Conservation (phyloP, 2,113 vertebrate genomes). For the Antigone vipio region DNA sequence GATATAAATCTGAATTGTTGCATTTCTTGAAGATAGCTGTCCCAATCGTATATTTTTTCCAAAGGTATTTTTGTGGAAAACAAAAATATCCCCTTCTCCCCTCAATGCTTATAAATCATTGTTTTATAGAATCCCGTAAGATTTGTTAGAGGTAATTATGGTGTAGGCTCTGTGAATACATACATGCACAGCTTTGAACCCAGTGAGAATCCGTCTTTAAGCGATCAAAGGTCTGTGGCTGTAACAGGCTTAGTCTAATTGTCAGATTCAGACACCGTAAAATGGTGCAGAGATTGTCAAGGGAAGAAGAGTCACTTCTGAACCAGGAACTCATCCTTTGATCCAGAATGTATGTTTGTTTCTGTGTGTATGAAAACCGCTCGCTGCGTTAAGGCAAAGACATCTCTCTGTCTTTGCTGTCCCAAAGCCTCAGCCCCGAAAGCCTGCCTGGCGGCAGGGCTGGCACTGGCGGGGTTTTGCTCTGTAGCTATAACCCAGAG, state of each 20-base stretch:
- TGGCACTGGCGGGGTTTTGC: not conserved
- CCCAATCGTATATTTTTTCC: rapidly evolving
- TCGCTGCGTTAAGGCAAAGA: not conserved
- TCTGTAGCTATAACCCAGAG: not conserved
- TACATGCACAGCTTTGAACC: not conserved
- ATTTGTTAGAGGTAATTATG: not conserved
- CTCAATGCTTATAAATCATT: not conserved
- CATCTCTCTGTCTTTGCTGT: too few species aligned
- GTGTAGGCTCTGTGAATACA: not conserved
- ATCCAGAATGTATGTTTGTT: not conserved
- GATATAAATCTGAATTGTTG: not conserved
- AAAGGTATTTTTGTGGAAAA: not conserved
- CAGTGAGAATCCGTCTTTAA: not conserved
- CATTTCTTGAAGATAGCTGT: not conserved
- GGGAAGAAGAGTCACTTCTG: not conserved
- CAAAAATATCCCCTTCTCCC: not conserved
- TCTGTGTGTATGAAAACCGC: not conserved
- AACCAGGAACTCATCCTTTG: rapidly evolving
- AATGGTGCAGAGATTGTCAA: not conserved
- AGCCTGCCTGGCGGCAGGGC: not conserved
- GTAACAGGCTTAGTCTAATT: rapidly evolving
- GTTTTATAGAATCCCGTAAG: not conserved
- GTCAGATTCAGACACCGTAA: not conserved
- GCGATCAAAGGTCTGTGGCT: not conserved
- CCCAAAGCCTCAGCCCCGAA: not conserved